Percentiles rank a stretch among this genome's conserved stretches.
Evolutionary conservation across 2,113 vertebrate genomes (phyloP).

Genomic region (Atlantisia rogersi): DNA sequence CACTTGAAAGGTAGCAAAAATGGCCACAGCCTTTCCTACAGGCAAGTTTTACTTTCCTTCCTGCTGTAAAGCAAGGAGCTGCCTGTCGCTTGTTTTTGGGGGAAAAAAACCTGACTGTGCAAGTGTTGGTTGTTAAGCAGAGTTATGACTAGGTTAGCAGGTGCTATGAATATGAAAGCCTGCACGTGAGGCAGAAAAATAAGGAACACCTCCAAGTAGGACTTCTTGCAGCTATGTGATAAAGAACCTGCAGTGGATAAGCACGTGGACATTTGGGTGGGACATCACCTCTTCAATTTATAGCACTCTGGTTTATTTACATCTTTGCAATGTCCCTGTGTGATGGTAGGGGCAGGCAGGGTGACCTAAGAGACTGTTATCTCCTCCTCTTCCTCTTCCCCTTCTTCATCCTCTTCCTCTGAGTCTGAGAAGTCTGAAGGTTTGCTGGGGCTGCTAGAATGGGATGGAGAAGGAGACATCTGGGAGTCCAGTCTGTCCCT

Average conservation of each 20-base stretch:
- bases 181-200: neutral
- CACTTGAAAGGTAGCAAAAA: neutral
- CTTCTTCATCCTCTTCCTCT: slow-evolving; percentile 83
- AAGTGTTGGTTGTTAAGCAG: neutral
- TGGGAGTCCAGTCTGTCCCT: slow-evolving; percentile 73
- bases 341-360: neutral
- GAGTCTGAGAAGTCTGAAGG: slow-evolving; percentile 91
- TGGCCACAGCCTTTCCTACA: neutral
- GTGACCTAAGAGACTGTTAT: slow-evolving; percentile 89
- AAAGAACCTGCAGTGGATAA: neutral
- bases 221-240: neutral
- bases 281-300: slow-evolving; percentile 68
- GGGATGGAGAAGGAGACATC: slow-evolving; percentile 78
- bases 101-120: neutral
- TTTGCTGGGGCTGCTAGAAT: slow-evolving; percentile 86
- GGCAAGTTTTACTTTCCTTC: neutral
- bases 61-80: neutral
- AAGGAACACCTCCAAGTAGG: neutral
- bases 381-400: slow-evolving; percentile 87
- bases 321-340: slow-evolving; percentile 46
- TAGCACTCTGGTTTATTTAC: slow-evolving; percentile 64
- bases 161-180: neutral
- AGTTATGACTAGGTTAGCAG: neutral
- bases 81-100: neutral
- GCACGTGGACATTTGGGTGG: neutral